Evolutionary conservation across 2,113 vertebrate species (phyloP), one percentile per base, ranked within the genome.

Genomic region (Gobiocypris rarus): DNA sequence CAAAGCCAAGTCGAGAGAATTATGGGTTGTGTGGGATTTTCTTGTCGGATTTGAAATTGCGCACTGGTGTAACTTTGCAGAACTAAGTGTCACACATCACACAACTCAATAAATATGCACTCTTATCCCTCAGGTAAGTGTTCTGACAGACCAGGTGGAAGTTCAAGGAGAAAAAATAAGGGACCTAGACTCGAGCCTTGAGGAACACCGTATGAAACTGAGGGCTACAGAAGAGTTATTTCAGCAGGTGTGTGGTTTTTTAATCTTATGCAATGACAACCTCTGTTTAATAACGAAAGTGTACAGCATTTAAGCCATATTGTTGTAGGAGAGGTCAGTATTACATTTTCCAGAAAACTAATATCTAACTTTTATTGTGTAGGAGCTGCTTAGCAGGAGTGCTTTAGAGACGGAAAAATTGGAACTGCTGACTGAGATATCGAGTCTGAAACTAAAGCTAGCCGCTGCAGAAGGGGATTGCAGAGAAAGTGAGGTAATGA

Each of bases 81-180:
- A n/a, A n/a, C n/a, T 63, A 80, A 80, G 63, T 28, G 13, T 45
- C 13, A 28, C 2, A 7, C 38, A 58, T 59, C 58, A 79, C 22
- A 19, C n/a, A 43, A 58, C 45, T 31, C 14, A 28, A 56, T 17
- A 31, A 41, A 10, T 48, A 31, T 28, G 1, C 22, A 11, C 41
- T 38, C 17, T 48, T 6, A 31, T 79, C 59, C 8, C 84, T 6
- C 88, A 99, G 98, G 96, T 99, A 0, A 99, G 98, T 4, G 97
- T 99, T 83, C 91, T 99, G 52, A 98, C 98, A 0, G 98, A 99
- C 91, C 98, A 99, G 90, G 97, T 99, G 65, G 98, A 99, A 87
- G 98, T 98, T 26, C 98, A 99, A 63, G 98, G 97, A 50, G 98
- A 99, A 87, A 99, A 99, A 94, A 99, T 99, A 76, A 94, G 97